Percentiles rank a stretch among this genome's conserved stretches.
phyloP scores from a whole-genome alignment of 2,888 invertebrate genomes.

The Torymus auratus region DNA sequence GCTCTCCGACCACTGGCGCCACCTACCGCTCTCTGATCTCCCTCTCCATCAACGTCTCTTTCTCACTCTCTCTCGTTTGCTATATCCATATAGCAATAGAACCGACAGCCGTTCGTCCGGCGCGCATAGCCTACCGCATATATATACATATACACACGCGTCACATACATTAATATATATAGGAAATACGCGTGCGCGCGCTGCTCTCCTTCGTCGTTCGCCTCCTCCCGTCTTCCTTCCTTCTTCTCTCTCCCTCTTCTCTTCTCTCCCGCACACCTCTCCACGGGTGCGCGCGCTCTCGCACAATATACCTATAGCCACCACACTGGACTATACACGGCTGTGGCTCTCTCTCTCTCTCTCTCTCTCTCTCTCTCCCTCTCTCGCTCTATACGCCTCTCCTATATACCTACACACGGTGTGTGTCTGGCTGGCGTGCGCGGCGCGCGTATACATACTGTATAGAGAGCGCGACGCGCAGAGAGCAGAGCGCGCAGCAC shows the following conservation, averaged over 20 bases:
- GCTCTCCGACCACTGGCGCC: no score
- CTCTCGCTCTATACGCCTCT: not conserved
- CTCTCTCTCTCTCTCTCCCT: conserved; percentile 8
- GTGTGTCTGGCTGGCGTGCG: not conserved
- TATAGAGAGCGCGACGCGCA: conserved; percentile 5
- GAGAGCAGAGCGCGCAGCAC: conserved; percentile 11
- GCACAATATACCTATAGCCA: conserved; percentile 7
- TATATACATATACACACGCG: no score
- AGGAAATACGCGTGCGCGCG: no score
- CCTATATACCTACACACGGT: not conserved
- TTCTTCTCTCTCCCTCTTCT: not conserved
- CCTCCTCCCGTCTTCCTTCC: not conserved
- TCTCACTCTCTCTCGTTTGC: no score
- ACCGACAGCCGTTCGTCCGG: no score
- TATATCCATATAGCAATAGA: no score
- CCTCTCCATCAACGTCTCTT: no score
- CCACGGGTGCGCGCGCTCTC: not conserved
- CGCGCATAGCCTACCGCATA: no score
- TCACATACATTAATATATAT: no score
- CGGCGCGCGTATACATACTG: not conserved
- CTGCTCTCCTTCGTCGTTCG: no score
- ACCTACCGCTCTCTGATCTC: no score
- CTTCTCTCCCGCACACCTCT: not conserved
- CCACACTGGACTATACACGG: conserved; percentile 3
- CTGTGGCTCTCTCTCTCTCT: not conserved